Conservation (phyloP, 2,888 invertebrate genomes). For the Trichogramma dendrolimi region DNA sequence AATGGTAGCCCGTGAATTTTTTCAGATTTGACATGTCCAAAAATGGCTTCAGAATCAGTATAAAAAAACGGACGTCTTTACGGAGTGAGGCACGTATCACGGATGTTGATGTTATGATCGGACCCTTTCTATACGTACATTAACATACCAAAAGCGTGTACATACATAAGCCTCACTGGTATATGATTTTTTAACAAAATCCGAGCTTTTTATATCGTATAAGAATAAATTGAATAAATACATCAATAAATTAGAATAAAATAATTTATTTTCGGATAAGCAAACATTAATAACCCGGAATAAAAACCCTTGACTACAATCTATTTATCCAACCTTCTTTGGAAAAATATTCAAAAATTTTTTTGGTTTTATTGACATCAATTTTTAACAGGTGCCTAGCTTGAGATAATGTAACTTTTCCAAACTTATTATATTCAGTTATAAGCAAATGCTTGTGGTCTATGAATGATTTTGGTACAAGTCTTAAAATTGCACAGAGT, state of each 20-base stretch:
- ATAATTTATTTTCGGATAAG: not conserved
- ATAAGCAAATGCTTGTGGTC: constrained; percentile 73
- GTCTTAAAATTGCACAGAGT: constrained; percentile 70
- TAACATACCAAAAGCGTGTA: no score
- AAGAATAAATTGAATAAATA: no score
- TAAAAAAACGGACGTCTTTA: no score
- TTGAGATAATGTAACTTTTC: constrained; percentile 72
- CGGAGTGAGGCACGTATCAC: no score
- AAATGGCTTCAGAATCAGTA: no score
- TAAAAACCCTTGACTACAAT: no score
- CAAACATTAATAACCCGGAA: constrained; percentile 53
- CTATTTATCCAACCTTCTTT: constrained; percentile 59
- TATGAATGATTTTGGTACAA: constrained; percentile 74
- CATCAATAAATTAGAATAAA: not conserved
- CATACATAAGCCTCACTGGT: no score
- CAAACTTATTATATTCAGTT: constrained; percentile 71
- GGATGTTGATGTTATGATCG: no score
- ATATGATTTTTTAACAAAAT: not conserved
- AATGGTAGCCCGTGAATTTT: no score
- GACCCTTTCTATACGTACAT: no score
- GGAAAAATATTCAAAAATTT: constrained; percentile 75
- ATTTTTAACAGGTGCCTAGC: constrained; percentile 83
- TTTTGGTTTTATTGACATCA: constrained; percentile 88
- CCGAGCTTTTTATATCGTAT: not conserved
- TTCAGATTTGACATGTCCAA: no score